A percentile compares a stretch with the other conserved stretches of the same genome.
Conservation (phyloP, 2,797 vertebrate species). For the Lepidocolaptes lacrymiger region DNA sequence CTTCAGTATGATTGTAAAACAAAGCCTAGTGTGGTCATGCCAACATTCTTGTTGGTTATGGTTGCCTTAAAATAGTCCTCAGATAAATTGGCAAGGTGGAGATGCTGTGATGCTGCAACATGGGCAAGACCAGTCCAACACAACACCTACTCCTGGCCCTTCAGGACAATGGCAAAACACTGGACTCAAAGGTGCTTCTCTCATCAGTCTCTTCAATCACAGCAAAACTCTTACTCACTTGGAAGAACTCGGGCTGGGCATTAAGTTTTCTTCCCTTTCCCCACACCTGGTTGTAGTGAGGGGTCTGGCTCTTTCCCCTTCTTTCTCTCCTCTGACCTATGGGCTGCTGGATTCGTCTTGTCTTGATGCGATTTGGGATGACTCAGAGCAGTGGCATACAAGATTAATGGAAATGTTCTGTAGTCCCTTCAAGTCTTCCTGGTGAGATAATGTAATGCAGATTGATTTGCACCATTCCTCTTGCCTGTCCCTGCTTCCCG, state of each 20-base stretch:
- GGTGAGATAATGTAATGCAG: slow-evolving; percentile 44
- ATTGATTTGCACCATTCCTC: slow-evolving; percentile 39
- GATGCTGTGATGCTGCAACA: background rate
- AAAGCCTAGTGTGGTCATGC: background rate
- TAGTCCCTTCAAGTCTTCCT: slow-evolving; percentile 12
- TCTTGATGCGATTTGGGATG: background rate
- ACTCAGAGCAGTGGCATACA: background rate
- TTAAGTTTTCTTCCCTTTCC: background rate
- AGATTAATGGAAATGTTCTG: slow-evolving; percentile 42
- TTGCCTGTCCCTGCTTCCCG: background rate
- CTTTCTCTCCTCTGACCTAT: background rate
- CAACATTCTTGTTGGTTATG: background rate
- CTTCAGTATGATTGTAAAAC: background rate
- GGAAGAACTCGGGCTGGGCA: background rate
- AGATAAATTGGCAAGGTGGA: background rate
- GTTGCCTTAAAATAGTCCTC: background rate
- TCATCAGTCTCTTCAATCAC: background rate
- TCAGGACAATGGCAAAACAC: background rate
- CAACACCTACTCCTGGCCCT: background rate
- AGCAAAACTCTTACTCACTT: background rate
- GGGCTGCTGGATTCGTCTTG: background rate
- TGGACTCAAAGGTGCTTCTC: background rate
- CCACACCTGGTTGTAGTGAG: accelerated
- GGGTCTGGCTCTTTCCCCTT: background rate
- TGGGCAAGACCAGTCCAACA: accelerated